phyloP scores from a whole-genome alignment of 2,888 invertebrate species.

The Slavum lentiscoides region DNA sequence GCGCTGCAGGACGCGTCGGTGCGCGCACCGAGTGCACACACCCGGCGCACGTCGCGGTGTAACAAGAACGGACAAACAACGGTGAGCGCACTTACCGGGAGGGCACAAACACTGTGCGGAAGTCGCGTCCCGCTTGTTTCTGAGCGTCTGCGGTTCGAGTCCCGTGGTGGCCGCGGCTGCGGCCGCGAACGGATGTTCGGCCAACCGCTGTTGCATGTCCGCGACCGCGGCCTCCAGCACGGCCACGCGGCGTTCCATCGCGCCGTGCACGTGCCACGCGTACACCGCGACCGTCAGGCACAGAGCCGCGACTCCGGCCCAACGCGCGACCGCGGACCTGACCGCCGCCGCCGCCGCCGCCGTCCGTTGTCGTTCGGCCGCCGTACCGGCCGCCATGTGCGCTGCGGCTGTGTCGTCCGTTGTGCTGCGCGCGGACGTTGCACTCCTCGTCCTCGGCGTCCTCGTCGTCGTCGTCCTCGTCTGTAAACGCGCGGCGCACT shows the following conservation, averaged over 20 bases:
- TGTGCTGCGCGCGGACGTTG: background rate
- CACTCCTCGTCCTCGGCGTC: no score
- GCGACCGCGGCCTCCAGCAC: conserved; percentile 33
- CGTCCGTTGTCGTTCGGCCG: conserved; percentile 21
- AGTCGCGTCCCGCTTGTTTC: conserved; percentile 44
- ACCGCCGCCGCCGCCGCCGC: background rate
- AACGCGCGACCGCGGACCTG: background rate
- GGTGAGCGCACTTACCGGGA: conserved; percentile 19
- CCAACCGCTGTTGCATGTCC: conserved; percentile 24
- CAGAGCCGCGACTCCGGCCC: conserved; percentile 20
- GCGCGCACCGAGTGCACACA: no score
- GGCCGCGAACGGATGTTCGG: background rate
- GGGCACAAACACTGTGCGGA: conserved; percentile 45
- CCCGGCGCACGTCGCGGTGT: no score
- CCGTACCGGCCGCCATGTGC: conserved; percentile 10
- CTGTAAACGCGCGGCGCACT: background rate
- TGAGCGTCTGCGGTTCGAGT: conserved; percentile 19
- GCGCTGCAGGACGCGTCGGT: no score
- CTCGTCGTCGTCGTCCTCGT: background rate
- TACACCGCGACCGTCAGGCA: conserved; percentile 38
- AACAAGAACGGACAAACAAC: no score
- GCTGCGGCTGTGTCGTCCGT: background rate
- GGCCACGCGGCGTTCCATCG: conserved; percentile 34
- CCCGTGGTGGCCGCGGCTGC: background rate
- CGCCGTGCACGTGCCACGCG: conserved; percentile 27